Conservation (phyloP, 2,888 invertebrate species). For the Ormia ochracea region DNA sequence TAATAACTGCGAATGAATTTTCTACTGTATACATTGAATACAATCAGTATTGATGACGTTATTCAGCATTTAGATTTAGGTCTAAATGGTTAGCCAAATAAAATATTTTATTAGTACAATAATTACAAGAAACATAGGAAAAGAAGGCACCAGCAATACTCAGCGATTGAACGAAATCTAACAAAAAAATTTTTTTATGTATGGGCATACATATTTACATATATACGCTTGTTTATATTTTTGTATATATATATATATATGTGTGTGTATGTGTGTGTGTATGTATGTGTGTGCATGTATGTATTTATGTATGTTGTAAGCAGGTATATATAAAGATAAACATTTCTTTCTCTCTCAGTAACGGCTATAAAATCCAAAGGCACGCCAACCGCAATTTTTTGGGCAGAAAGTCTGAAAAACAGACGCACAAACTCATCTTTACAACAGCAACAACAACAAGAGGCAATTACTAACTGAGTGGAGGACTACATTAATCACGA, state of each 20-base stretch:
- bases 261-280: too few relatives aligned
- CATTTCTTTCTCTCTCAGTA: slow-evolving; percentile 21
- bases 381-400: neutral
- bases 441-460: neutral
- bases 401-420: neutral
- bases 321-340: slow-evolving; percentile 3
- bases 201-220: too few relatives aligned
- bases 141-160: slow-evolving; percentile 2
- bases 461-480: neutral
- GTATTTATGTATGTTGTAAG: too few relatives aligned
- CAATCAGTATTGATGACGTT: slow-evolving; percentile 71
- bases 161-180: slow-evolving; percentile 10
- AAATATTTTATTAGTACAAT: slow-evolving; percentile 62
- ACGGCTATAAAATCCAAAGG: neutral
- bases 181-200: too few relatives aligned
- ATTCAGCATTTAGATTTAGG: slow-evolving; percentile 63
- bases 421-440: neutral
- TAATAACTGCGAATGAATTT: slow-evolving; percentile 72
- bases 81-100: slow-evolving; percentile 63
- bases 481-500: neutral
- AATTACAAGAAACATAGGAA: slow-evolving; percentile 50
- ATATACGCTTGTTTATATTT: too few relatives aligned
- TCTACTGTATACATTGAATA: slow-evolving; percentile 75
- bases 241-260: too few relatives aligned
- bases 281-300: too few relatives aligned